Evolutionary conservation across 2,113 vertebrate species (phyloP).

Genomic region (Sclerurus mexicanus): DNA sequence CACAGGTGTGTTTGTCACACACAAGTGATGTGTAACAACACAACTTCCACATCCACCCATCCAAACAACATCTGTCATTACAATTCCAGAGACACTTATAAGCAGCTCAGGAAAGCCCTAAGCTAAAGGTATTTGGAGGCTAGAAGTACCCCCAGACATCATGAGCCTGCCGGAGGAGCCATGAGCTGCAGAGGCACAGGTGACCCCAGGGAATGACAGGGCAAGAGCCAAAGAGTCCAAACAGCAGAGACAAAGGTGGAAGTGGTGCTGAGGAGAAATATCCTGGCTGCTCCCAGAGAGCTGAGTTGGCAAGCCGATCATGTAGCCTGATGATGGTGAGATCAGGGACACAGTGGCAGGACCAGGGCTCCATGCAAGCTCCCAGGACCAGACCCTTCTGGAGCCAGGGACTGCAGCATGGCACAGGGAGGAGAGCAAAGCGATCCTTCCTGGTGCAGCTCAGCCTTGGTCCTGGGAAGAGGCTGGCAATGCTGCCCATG

Average conservation of each 20-base stretch:
- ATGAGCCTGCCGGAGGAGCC: background rate
- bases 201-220: background rate
- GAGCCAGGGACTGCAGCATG: background rate
- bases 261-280: background rate
- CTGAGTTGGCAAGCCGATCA: accelerated
- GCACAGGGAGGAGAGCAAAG: background rate
- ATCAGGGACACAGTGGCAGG: background rate
- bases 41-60: background rate
- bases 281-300: background rate
- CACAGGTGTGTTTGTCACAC: background rate
- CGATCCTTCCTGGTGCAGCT: background rate
- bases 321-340: accelerated
- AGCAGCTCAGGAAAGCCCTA: background rate
- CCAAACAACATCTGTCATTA: background rate
- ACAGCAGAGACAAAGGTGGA: background rate
- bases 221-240: background rate
- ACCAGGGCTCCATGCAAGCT: background rate
- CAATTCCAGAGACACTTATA: background rate
- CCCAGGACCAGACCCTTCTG: background rate
- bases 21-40: accelerated
- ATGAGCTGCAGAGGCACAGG: background rate
- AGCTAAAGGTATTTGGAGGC: background rate
- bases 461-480: background rate
- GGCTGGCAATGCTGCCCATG: background rate
- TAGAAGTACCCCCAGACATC: background rate